These are phyloP conservation scores for Telmatochromis brichardi DNA, from an alignment of 2,113 vertebrate species.

Conservation along the genomic window DNA sequence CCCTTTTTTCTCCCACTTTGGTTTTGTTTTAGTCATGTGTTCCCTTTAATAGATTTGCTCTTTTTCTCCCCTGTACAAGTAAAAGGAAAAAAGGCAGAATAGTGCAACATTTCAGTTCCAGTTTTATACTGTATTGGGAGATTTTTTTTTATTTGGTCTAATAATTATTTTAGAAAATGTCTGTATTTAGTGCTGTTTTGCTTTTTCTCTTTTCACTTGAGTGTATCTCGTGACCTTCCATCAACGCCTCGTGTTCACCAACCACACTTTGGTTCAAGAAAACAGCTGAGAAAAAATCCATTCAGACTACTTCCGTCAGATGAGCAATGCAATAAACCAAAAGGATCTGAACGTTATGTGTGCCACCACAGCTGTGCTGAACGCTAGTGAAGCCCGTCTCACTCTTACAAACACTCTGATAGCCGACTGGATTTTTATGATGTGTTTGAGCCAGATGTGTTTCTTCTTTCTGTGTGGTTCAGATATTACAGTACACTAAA, in stretches of 20 bases:
- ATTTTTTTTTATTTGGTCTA: constrained; percentile 38
- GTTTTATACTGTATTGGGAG: constrained; percentile 18
- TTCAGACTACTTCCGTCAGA: background rate
- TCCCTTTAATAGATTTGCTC: background rate
- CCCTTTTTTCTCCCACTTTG: background rate
- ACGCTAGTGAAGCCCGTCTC: background rate
- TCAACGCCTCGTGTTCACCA: background rate
- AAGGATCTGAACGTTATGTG: background rate
- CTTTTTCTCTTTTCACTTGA: constrained; percentile 19
- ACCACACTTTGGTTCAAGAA: background rate
- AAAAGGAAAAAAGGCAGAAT: constrained; percentile 8
- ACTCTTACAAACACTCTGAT: background rate
- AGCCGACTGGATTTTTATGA: constrained; percentile 10
- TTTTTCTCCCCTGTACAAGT: background rate
- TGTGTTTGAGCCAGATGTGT: constrained; percentile 7
- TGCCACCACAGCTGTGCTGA: background rate
- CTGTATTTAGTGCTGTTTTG: background rate
- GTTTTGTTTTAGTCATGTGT: background rate
- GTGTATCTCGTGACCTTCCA: background rate
- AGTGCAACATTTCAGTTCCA: background rate
- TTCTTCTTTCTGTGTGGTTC: background rate
- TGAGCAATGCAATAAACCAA: background rate
- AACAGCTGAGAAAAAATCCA: background rate
- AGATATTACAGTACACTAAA: background rate
- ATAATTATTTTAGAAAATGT: background rate